These are phyloP conservation scores for Pangasianodon gigas DNA, from an alignment of 2,113 vertebrate species.

Conservation along the genomic window DNA sequence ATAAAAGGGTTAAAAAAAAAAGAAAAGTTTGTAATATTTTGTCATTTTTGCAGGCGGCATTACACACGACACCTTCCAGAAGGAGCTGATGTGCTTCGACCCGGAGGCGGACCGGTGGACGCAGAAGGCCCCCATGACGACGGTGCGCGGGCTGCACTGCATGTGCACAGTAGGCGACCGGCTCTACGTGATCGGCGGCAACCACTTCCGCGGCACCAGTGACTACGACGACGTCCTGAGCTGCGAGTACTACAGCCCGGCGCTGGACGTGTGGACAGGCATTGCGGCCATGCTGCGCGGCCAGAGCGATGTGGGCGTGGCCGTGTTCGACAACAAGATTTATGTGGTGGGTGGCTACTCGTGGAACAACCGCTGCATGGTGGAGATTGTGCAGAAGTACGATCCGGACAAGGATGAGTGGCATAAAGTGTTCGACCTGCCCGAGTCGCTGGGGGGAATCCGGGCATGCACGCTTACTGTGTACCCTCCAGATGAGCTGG, in stretches of 20 bases:
- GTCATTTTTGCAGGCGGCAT: slow-evolving; percentile 84
- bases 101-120: slow-evolving; percentile 97
- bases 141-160: slow-evolving; percentile 96
- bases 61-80: slow-evolving; percentile 99
- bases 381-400: slow-evolving; percentile 98
- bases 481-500: slow-evolving; percentile 91
- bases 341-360: slow-evolving; percentile 99
- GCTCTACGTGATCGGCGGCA: slow-evolving; percentile 98
- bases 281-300: slow-evolving; percentile 97
- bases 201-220: slow-evolving; percentile 96
- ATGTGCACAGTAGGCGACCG: slow-evolving; percentile 98
- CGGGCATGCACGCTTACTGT: slow-evolving; percentile 97
- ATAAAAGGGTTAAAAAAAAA: not conserved
- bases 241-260: slow-evolving; percentile 97
- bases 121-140: slow-evolving; percentile 97
- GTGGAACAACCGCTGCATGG: slow-evolving; percentile 99
- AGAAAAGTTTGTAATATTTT: not conserved
- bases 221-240: slow-evolving; percentile 98
- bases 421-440: slow-evolving; percentile 99
- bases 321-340: slow-evolving; percentile 97
- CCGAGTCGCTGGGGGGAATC: slow-evolving; percentile 97
- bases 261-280: slow-evolving; percentile 95
- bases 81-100: slow-evolving; percentile 99
- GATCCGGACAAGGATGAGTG: slow-evolving; percentile 98
- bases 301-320: slow-evolving; percentile 97